These are phyloP conservation scores for Limnephilus auricula DNA, from an alignment of 2,888 invertebrate genomes.

Conservation along the genomic window DNA sequence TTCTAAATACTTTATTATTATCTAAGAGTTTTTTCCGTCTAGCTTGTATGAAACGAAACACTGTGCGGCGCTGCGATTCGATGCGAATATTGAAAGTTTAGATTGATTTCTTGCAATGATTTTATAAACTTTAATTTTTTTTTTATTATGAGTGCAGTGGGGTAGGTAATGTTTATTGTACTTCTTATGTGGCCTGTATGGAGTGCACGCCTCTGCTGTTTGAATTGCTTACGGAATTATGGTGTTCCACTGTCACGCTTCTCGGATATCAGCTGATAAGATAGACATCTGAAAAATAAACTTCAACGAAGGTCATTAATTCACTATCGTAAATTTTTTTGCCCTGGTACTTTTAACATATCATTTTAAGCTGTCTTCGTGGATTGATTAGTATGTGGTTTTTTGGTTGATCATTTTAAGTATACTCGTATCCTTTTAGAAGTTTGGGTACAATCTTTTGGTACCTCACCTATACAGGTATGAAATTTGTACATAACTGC, in stretches of 20 bases:
- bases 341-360: background rate
- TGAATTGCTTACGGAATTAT: background rate
- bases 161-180: no score
- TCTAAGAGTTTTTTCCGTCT: no score
- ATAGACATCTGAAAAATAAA: background rate
- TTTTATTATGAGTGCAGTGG: no score
- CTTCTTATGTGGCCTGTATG: no score
- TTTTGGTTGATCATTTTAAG: background rate
- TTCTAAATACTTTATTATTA: no score
- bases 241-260: background rate
- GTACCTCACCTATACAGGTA: background rate
- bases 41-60: no score
- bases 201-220: background rate
- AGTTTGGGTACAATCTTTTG: background rate
- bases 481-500: background rate
- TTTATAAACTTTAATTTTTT: no score
- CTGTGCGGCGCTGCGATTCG: no score
- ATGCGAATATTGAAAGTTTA: no score
- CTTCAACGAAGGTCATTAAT: background rate
- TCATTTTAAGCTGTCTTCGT: background rate
- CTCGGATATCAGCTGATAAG: background rate
- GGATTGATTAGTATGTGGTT: background rate
- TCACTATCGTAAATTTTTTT: background rate
- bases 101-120: no score
- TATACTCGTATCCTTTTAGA: background rate